Evolutionary conservation across 2,888 invertebrate genomes (phyloP), one percentile per base, ranked within the genome.

Genomic region (Dugesia japonica): DNA sequence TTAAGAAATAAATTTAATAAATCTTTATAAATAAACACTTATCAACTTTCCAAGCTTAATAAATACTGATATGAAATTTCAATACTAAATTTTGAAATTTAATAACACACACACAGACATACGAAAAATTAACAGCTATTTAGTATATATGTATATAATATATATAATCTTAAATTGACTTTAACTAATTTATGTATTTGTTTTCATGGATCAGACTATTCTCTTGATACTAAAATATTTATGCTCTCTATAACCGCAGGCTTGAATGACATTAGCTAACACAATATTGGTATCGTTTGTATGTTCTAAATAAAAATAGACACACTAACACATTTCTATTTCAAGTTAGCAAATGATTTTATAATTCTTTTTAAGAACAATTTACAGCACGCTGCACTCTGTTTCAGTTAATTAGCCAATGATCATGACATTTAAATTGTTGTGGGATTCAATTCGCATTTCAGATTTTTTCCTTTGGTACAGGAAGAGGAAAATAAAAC

Each of bases 181-280:
- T 56, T 56, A 4, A n/a, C 56, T 56, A 56, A 56, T 56, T 56
- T 56, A 56, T 56, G 56, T 56, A 56, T 23, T 56, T 56, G n/a
- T 56, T 56, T 56, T 56, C 56, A n/a, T 56, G 56, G 56, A 9
- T 56, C 56, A 56, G 56, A 56, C 56, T 56, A 56, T 56, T 56
- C 56, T 56, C 56, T 56, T 4, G 56, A n/a, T 56, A 56, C n/a
- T 56, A 20, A 56, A 56, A 56, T 56, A 56, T 56, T 56, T 13
- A 56, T 56, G 56, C 56, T 56, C 56, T 56, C 23, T 23, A 9
- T 56, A 56, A 56, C 56, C 56, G 56, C 56, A 56, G 56, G 56
- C 56, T 56, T 56, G 56, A 56, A 56, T 56, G 56, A 56, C 56
- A 56, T 56, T 56, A 56, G 31, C 13, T 31, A 7, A 31, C 31